Conservation (phyloP, 2,113 vertebrate species). For the Amphilophus citrinellus region DNA sequence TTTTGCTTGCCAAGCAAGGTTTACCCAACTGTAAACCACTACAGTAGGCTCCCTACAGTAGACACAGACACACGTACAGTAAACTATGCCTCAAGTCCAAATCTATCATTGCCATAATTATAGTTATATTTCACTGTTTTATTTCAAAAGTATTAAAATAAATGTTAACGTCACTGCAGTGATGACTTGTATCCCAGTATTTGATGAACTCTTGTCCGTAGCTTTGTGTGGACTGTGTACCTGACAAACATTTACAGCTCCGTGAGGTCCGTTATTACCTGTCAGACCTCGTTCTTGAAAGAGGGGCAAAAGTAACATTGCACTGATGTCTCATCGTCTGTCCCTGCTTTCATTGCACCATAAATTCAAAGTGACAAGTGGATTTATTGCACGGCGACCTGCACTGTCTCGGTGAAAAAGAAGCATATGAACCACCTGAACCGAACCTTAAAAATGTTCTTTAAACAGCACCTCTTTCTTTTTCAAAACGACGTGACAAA, state of each 20-base stretch:
- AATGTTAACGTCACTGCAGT: background rate
- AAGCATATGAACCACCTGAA: constrained; percentile 9
- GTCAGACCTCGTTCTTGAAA: constrained; percentile 43
- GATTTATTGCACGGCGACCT: constrained; percentile 17
- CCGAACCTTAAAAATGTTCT: background rate
- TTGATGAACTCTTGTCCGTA: background rate
- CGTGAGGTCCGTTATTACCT: constrained; percentile 25
- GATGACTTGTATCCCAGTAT: too few relatives aligned
- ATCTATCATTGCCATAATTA: background rate
- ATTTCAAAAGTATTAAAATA: background rate
- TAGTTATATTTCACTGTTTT: background rate
- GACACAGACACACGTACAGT: background rate
- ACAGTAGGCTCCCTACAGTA: too few relatives aligned
- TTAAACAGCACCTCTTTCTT: background rate
- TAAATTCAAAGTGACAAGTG: constrained; percentile 56
- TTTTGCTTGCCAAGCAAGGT: too few relatives aligned
- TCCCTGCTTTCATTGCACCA: constrained; percentile 16
- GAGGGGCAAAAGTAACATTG: background rate
- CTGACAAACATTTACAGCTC: constrained; percentile 3
- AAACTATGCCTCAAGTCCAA: background rate
- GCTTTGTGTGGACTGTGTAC: background rate
- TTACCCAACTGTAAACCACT: too few relatives aligned
- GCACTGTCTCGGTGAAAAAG: background rate
- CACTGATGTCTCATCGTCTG: constrained; percentile 21
- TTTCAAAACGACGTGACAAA: background rate